phyloP scores from a whole-genome alignment of 2,888 invertebrate genomes.

The Camptogramma bilineatum region DNA sequence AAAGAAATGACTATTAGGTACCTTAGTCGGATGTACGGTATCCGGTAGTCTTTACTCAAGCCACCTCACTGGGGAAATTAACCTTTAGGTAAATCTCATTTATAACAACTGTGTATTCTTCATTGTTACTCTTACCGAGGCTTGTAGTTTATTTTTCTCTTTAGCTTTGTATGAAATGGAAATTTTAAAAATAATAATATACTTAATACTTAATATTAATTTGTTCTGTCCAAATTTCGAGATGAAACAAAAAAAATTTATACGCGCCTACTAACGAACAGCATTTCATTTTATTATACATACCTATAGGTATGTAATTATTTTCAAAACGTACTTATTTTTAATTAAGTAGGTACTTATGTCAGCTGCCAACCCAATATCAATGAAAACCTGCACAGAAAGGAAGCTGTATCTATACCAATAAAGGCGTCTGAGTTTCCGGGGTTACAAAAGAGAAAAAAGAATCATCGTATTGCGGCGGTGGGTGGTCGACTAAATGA shows the following conservation, averaged over 20 bases:
- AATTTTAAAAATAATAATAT: not conserved
- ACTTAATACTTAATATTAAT: not conserved
- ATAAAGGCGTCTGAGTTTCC: not conserved
- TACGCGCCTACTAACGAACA: too few species aligned
- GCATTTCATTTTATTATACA: too few species aligned
- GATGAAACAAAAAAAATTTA: too few species aligned
- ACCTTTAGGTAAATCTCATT: conserved; percentile 53
- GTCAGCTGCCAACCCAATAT: too few species aligned
- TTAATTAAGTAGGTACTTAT: too few species aligned
- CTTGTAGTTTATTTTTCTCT: not conserved
- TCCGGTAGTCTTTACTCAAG: conserved; percentile 53
- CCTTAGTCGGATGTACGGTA: conserved; percentile 48
- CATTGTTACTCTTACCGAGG: conserved; percentile 11
- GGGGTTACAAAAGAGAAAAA: not conserved
- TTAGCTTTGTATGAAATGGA: not conserved
- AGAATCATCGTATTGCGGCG: not conserved
- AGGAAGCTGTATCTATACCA: too few species aligned
- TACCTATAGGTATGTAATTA: too few species aligned
- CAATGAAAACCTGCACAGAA: not conserved
- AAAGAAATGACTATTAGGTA: conserved; percentile 36
- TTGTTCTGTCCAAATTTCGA: too few species aligned
- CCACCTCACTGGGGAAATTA: conserved; percentile 60
- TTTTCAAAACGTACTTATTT: too few species aligned
- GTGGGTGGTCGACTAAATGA: conserved; percentile 52
- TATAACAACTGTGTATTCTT: conserved; percentile 38